Evolutionary conservation across 1,140 invertebrate genomes (phyloP).

Genomic region (Drosophila burlai): DNA sequence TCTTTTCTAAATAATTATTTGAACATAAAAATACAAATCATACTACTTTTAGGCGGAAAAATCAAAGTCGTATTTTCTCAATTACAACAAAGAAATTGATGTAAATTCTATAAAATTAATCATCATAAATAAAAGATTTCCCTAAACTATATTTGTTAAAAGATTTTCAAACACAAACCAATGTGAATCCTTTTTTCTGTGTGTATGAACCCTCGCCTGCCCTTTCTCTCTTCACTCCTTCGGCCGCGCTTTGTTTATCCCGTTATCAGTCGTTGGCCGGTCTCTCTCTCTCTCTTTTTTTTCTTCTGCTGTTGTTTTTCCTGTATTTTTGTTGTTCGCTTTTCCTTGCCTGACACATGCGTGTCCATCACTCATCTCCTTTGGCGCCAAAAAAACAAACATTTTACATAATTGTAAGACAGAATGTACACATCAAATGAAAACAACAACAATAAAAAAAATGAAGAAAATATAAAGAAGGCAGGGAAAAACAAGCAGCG

Average conservation of each 20-base stretch:
- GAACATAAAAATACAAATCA: no score
- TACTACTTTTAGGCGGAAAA: neutral
- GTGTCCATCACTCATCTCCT: constrained; percentile 48
- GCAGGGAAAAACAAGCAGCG: neutral
- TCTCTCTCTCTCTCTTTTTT: neutral
- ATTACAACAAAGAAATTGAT: neutral
- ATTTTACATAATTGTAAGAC: constrained; percentile 54
- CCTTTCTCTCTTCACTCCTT: constrained; percentile 5
- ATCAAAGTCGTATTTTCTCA: neutral
- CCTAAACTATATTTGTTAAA: neutral
- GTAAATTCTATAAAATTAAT: neutral
- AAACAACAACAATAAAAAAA: constrained; percentile 1
- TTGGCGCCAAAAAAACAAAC: constrained; percentile 53
- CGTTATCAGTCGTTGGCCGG: constrained; percentile 34
- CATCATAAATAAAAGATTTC: neutral
- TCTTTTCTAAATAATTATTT: neutral
- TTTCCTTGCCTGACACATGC: constrained; percentile 27
- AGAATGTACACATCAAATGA: constrained; percentile 28
- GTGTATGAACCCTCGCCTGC: constrained; percentile 17
- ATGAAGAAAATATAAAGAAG: no score
- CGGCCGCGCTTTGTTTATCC: constrained; percentile 1
- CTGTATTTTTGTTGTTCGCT: neutral
- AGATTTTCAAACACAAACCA: neutral
- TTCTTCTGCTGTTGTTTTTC: neutral
- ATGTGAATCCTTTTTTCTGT: neutral